A percentile compares a stretch with the other conserved stretches of the same genome.
phyloP scores from a whole-genome alignment of 2,797 vertebrate species.

The Enoplosus armatus region DNA sequence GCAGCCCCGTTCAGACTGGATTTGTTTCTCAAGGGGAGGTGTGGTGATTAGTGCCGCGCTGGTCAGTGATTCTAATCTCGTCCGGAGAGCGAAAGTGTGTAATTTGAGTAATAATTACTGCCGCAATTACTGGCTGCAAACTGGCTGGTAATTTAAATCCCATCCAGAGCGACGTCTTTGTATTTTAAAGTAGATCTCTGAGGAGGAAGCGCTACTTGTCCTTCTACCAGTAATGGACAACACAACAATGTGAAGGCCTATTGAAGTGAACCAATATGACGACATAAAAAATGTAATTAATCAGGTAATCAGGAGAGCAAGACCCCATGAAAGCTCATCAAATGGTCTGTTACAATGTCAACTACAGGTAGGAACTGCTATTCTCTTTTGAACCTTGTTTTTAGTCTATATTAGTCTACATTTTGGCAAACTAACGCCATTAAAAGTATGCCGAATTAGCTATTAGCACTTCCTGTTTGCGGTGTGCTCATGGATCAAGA shows the following conservation, averaged over 20 bases:
- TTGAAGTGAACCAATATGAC: no score
- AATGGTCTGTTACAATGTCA: no score
- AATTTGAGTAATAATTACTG: background rate
- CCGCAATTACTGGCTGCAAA: no score
- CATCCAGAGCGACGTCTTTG: accelerated
- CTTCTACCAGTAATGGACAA: no score
- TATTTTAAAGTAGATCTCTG: background rate
- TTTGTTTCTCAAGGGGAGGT: background rate
- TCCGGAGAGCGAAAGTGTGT: no score
- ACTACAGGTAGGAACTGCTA: background rate
- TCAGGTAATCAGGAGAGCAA: no score
- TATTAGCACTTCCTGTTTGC: background rate
- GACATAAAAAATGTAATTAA: no score
- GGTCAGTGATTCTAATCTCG: background rate
- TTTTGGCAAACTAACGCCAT: background rate
- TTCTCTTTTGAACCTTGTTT: background rate
- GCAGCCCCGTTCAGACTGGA: background rate
- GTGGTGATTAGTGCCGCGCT: background rate
- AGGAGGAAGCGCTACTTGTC: background rate
- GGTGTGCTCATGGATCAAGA: background rate
- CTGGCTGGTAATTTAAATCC: background rate
- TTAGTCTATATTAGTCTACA: background rate
- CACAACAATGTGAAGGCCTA: no score
- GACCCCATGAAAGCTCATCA: no score
- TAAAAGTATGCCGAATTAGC: background rate